Conservation (phyloP, 2,888 invertebrate genomes). For the Meiosimyza decipiens region DNA sequence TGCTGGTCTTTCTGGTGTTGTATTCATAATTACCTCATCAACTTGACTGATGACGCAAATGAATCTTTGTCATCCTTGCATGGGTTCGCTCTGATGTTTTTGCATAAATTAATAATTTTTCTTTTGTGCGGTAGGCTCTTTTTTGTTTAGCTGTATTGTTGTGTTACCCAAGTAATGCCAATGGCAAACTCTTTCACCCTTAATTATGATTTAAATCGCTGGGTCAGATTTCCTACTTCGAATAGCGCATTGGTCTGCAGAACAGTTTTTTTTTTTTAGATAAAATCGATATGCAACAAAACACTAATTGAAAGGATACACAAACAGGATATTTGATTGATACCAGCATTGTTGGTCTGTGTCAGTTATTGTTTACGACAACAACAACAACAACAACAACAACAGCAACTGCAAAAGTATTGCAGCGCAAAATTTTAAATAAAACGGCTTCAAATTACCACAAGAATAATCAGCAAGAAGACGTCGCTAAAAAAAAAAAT, state of each 20-base stretch:
- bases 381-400: background rate
- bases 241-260: background rate
- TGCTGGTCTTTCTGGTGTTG: constrained; percentile 22
- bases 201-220: background rate
- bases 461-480: too few relatives aligned
- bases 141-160: constrained; percentile 17
- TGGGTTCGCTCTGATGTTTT: constrained; percentile 8
- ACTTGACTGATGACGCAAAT: constrained; percentile 68
- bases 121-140: constrained; percentile 1
- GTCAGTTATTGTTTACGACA: constrained; percentile 50
- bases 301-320: constrained; percentile 12
- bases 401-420: too few relatives aligned
- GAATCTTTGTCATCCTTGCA: constrained; percentile 61
- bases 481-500: too few relatives aligned
- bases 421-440: too few relatives aligned
- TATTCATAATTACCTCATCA: constrained; percentile 66
- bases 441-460: too few relatives aligned
- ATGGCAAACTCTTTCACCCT: constrained; percentile 42
- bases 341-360: constrained; percentile 59
- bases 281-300: constrained; percentile 23
- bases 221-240: constrained; percentile 31
- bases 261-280: background rate
- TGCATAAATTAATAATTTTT: constrained; percentile 61
- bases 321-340: constrained; percentile 57
- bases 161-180: constrained; percentile 25